A percentile compares a stretch with the other conserved stretches of the same genome.
These are phyloP conservation scores for Dexiosoma caninum DNA, from an alignment of 2,888 invertebrate species.

Conservation along the genomic window DNA sequence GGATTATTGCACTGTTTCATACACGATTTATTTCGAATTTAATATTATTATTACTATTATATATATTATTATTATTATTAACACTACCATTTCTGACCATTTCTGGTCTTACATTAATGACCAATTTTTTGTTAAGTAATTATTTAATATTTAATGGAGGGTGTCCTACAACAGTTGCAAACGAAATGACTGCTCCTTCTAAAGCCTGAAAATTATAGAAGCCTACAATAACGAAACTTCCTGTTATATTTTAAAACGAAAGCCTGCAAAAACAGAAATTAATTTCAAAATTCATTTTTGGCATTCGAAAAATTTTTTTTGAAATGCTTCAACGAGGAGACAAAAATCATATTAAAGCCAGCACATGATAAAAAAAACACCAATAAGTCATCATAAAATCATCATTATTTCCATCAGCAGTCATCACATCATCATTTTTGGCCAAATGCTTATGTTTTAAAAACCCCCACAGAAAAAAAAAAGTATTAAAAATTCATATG, in stretches of 20 bases:
- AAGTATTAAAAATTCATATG: slow-evolving; percentile 33
- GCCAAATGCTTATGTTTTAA: slow-evolving; percentile 20
- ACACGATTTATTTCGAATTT: too few species aligned
- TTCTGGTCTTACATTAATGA: too few species aligned
- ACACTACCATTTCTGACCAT: too few species aligned
- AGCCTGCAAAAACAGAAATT: slow-evolving; percentile 50
- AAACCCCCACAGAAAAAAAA: slow-evolving; percentile 22
- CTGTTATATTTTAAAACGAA: slow-evolving; percentile 8
- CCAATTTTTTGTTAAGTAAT: too few species aligned
- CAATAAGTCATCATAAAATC: slow-evolving; percentile 65
- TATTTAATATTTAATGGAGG: too few species aligned
- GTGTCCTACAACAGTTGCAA: too few species aligned
- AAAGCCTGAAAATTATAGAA: too few species aligned
- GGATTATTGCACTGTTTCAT: too few species aligned
- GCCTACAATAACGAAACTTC: slow-evolving; percentile 23
- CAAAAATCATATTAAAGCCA: slow-evolving; percentile 75
- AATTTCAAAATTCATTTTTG: slow-evolving; percentile 71
- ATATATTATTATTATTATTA: too few species aligned
- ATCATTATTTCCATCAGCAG: slow-evolving; percentile 28
- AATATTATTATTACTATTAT: too few species aligned
- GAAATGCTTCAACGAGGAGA: slow-evolving; percentile 66
- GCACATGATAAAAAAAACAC: slow-evolving; percentile 75
- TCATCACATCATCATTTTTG: slow-evolving; percentile 23
- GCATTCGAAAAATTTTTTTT: slow-evolving; percentile 71
- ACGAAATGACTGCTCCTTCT: too few species aligned